Percentiles rank a stretch among this genome's conserved stretches.
Evolutionary conservation across 1,140 invertebrate genomes (phyloP).

Genomic region (Pseudomyrmex gracilis): DNA sequence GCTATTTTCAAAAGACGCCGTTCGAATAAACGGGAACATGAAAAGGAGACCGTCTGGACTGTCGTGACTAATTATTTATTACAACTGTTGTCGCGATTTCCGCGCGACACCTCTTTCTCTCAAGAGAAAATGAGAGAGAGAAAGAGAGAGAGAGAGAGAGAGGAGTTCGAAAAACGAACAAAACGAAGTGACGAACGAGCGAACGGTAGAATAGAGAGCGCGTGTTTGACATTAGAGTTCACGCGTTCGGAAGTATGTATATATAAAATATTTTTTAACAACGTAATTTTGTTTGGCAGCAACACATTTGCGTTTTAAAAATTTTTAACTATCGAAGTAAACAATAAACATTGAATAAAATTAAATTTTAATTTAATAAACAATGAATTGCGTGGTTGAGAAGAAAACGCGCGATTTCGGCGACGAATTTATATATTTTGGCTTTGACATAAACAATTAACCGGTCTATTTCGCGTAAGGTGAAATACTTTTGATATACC

Average conservation of each 20-base stretch:
- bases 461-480: neutral
- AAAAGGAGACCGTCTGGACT: conserved; percentile 7
- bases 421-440: too few relatives aligned
- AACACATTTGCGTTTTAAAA: too few relatives aligned
- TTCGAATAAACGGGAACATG: conserved; percentile 51
- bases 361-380: neutral
- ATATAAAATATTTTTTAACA: too few relatives aligned
- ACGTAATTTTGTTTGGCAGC: too few relatives aligned
- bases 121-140: neutral
- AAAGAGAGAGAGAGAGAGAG: neutral
- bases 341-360: neutral
- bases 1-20: conserved; percentile 78
- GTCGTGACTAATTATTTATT: conserved; percentile 50
- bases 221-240: neutral
- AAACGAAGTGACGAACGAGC: too few relatives aligned
- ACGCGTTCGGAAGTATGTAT: too few relatives aligned
- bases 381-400: too few relatives aligned
- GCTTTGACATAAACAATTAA: neutral
- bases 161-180: neutral
- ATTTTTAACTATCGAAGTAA: too few relatives aligned
- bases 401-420: too few relatives aligned
- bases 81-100: conserved; percentile 17
- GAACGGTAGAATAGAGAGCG: too few relatives aligned
- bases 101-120: neutral
- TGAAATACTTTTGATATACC: neutral